Percentiles rank a stretch among this genome's conserved stretches.
Conservation (phyloP, 2,888 invertebrate species). For the Clitarchus hookeri region DNA sequence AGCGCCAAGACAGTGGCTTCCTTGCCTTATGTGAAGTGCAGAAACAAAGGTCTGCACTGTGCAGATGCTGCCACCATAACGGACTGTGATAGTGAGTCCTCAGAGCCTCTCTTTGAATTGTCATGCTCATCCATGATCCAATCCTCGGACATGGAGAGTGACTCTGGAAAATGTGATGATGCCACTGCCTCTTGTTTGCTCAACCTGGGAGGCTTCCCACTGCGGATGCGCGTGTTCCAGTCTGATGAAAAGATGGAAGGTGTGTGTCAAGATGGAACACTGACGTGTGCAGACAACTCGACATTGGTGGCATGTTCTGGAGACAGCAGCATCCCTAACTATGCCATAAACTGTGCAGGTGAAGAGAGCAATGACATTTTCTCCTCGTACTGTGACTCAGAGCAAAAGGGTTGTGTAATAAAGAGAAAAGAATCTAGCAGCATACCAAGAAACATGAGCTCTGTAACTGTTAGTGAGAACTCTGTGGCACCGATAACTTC, state of each 20-base stretch:
- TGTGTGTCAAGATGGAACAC: background rate
- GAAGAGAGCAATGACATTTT: background rate
- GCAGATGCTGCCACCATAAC: background rate
- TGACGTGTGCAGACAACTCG: background rate
- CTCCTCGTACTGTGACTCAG: background rate
- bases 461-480: too few species aligned
- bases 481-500: background rate
- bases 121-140: background rate
- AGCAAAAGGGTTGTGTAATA: background rate
- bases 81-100: background rate
- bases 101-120: background rate
- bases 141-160: background rate
- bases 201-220: background rate
- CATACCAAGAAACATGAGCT: background rate
- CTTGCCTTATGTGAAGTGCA: background rate
- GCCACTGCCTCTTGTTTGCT: background rate
- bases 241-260: background rate
- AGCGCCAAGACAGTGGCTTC: background rate
- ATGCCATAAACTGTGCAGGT: background rate
- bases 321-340: slow-evolving; percentile 4
- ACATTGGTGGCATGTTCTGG: slow-evolving; percentile 4
- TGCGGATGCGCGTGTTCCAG: background rate
- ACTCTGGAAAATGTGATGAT: background rate
- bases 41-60: background rate
- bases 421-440: background rate